Evolutionary conservation across 2,888 invertebrate genomes (phyloP).

Genomic region (Epistrophe grossulariae): DNA sequence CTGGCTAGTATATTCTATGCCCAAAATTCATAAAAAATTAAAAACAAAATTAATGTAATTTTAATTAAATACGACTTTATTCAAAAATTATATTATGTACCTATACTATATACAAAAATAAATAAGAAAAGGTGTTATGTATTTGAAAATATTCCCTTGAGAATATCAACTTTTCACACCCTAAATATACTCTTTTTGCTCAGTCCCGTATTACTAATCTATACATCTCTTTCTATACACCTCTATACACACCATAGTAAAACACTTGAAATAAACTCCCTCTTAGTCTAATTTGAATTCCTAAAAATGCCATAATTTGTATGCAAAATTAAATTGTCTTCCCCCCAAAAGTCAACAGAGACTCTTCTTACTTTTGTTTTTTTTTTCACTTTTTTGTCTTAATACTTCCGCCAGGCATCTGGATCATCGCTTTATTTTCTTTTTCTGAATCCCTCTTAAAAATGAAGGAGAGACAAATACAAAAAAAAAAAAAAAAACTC

Average conservation of each 20-base stretch:
- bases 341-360: slow-evolving; percentile 59
- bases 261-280: slow-evolving; percentile 20
- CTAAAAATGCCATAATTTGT: slow-evolving; percentile 68
- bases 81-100: no score
- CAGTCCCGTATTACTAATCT: no score
- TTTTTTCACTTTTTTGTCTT: slow-evolving; percentile 36
- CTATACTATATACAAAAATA: no score
- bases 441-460: slow-evolving; percentile 3
- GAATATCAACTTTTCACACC: no score
- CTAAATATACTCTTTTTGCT: no score
- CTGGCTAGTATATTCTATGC: no score
- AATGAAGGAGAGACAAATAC: not conserved
- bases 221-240: no score
- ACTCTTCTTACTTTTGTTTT: slow-evolving; percentile 34
- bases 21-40: no score
- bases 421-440: not conserved
- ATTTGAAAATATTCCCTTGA: no score
- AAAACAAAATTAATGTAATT: no score
- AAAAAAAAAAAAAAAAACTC: slow-evolving; percentile 54
- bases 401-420: slow-evolving; percentile 19
- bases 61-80: no score
- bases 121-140: no score
- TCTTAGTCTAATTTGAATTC: slow-evolving; percentile 69
- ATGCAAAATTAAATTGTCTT: slow-evolving; percentile 74
- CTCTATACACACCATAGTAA: not conserved